These are phyloP conservation scores for Chrysotoxum bicinctum DNA, from an alignment of 2,888 invertebrate species.

Conservation along the genomic window DNA sequence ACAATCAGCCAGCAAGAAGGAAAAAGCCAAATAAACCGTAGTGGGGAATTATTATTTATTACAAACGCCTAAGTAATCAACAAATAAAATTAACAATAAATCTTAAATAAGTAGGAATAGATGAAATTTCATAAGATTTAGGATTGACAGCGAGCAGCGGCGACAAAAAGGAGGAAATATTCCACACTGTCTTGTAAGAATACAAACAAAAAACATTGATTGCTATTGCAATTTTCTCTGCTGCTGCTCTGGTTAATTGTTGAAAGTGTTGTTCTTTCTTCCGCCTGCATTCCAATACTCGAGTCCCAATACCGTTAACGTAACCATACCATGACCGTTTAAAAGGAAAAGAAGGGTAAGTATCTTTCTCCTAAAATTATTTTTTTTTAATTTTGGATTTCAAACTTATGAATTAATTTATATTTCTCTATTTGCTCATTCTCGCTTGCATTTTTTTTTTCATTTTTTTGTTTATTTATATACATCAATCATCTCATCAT, in stretches of 20 bases:
- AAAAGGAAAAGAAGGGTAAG: neutral
- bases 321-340: neutral
- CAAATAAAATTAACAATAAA: neutral
- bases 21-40: neutral
- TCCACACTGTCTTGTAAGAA: conserved; percentile 1
- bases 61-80: neutral
- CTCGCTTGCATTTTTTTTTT: neutral
- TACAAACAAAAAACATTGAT: neutral
- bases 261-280: neutral
- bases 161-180: conserved; percentile 20
- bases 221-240: neutral
- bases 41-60: neutral
- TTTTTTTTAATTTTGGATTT: neutral
- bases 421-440: neutral
- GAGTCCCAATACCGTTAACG: neutral
- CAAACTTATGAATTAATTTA: neutral
- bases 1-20: neutral
- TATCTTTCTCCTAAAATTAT: neutral
- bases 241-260: neutral
- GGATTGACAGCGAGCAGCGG: conserved; percentile 15
- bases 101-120: conserved; percentile 30
- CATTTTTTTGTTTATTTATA: neutral
- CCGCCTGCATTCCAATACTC: neutral
- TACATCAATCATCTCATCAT: neutral
- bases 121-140: conserved; percentile 49